phyloP scores from a whole-genome alignment of 2,888 invertebrate species.

The Microplitis deprimator region DNA sequence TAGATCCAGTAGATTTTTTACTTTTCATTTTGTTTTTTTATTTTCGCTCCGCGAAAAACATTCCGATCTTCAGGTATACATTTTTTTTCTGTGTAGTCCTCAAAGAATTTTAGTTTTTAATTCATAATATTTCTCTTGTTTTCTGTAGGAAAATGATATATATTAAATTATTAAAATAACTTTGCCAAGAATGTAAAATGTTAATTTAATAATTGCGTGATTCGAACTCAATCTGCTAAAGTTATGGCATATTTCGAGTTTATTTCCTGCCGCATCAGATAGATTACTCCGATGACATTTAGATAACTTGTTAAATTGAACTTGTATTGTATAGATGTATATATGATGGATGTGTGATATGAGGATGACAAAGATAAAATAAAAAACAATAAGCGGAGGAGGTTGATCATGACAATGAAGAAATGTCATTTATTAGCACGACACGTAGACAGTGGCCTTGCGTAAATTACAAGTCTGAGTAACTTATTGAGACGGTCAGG shows the following conservation, averaged over 20 bases:
- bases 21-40: no score
- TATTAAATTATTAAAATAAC: not conserved
- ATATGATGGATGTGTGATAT: not conserved
- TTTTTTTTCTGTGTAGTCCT: no score
- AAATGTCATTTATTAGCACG: not conserved
- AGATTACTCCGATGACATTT: not conserved
- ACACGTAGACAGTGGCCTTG: not conserved
- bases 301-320: not conserved
- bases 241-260: not conserved
- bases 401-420: conserved; percentile 1
- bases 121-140: no score
- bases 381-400: not conserved
- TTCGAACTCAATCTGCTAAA: not conserved
- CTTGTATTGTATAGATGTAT: not conserved
- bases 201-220: not conserved
- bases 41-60: no score
- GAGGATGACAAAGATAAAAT: not conserved
- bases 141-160: no score
- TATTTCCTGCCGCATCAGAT: not conserved
- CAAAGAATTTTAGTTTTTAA: no score
- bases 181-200: not conserved
- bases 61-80: no score
- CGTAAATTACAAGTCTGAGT: not conserved
- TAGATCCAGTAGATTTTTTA: no score
- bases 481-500: not conserved